Evolutionary conservation across 2,888 invertebrate species (phyloP).

Genomic region (Cinara cedri): DNA sequence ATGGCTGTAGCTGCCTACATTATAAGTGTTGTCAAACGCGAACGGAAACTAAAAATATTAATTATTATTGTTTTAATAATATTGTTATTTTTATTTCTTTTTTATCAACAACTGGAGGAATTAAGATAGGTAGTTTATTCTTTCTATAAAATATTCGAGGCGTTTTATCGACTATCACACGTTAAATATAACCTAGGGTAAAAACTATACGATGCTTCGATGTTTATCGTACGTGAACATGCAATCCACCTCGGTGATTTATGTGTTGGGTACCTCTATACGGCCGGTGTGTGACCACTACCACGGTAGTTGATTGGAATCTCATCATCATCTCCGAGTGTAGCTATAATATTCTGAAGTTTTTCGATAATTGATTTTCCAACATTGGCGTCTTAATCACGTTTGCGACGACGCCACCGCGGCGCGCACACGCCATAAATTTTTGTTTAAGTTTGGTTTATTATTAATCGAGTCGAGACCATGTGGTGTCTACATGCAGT

Average conservation of each 20-base stretch:
- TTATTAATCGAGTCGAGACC: slow-evolving; percentile 14
- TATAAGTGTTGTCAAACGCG: slow-evolving; percentile 8
- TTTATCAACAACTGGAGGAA: background rate
- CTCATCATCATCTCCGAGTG: background rate
- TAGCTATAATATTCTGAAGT: background rate
- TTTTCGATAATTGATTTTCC: slow-evolving; percentile 49
- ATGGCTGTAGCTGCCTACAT: too few relatives aligned
- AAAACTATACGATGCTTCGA: slow-evolving; percentile 15
- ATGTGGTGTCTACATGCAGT: background rate
- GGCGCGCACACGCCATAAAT: background rate
- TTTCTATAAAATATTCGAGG: background rate
- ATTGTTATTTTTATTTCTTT: background rate
- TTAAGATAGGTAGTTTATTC: too few relatives aligned
- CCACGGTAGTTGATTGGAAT: slow-evolving; percentile 51
- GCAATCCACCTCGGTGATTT: slow-evolving; percentile 43
- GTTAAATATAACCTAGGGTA: background rate
- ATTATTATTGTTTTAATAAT: slow-evolving; percentile 14
- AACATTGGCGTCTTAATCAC: slow-evolving; percentile 29
- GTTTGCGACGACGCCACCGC: slow-evolving; percentile 6
- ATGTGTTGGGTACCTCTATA: too few relatives aligned
- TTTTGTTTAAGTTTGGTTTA: background rate
- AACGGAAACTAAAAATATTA: slow-evolving; percentile 22
- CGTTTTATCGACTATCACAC: slow-evolving; percentile 8
- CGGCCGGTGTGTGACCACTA: background rate
- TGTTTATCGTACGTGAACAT: slow-evolving; percentile 43